Base-by-base conservation (phyloP, 92 coral and sea anemone genomes). In the Isaurus tuberculatus region DNA sequence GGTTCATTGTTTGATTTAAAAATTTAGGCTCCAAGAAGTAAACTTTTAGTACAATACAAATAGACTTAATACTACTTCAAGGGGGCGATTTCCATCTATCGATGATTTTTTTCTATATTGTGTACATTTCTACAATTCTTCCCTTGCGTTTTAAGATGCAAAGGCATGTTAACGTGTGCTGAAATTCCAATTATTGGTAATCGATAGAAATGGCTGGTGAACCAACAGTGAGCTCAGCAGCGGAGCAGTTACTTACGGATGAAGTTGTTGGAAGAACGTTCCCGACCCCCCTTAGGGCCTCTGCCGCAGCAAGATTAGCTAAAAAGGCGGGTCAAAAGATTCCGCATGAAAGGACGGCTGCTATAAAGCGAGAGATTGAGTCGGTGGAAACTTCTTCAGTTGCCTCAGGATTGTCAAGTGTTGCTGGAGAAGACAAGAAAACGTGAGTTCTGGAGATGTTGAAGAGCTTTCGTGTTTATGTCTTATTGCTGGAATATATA, bases 401-500 rank as follows among this genome's bases (percentile, higher is more conserved):
- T 57, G 91, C 91, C 22, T 97, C 99, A 36, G 95, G 99, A 80
- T 79, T 97, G 36, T 98, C 99, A 1, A 98, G 99, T 27, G 98
- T 92, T 37, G 92, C 81, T 10, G 92, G 90, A 63, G 91, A 94
- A 75, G 90, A 86, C 28, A 86, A 85, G 65, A 91, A 68, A 84
- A 75, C 90, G 92, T 91, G 55, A 3, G 70, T 72, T 29, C 15
- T 63, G 32, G 7, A 8, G 25, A 55, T 51, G 5, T 51, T 51
- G n/a, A 19, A 6, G 11, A 42, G 46, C 7, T 42, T 42, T 0
- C 0, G 46, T 42, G 7, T 42, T 42, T 0, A 6, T 46, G 11
- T 46, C 2, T 46, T 0, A 9, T 46, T 46, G 16, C 14, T 11
- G 16, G 16, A 15, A 46, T 3, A 2, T 46, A 46, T 19, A 46